Base-by-base conservation (phyloP, 2,888 invertebrate species). In the Scaeva pyrastri region DNA sequence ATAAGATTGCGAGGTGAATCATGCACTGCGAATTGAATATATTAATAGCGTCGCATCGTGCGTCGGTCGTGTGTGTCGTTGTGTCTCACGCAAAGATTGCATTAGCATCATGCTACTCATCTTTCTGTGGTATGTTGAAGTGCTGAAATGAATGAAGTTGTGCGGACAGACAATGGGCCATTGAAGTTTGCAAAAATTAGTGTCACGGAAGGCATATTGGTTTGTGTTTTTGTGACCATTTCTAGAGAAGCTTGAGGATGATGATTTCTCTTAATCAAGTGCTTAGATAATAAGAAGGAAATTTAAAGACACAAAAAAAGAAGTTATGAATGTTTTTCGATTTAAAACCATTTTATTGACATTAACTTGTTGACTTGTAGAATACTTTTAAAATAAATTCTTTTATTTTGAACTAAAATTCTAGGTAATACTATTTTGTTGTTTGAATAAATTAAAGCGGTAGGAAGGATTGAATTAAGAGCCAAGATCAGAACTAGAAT, bases 1-100 rank as follows among this genome's bases (percentile, higher is more conserved):
- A 81, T 85, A 84, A 79, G n/a, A 68, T n/a, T 39, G 58, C 62
- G 31, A 52, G 50, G 10, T 4, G 64, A 56, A 36, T 74, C 75
- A 80, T 71, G 58, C 52, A 56, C 45, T 41, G 41, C 68, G 75
- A 21, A 76, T 72, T 81, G 81, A 76, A 76, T 85, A 77, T 81
- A 77, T 81, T 85, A 85, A 85, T 85, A 81, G 74, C 76, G 55
- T 70, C 74, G 70, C n/a, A n/a, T n/a, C n/a, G n/a, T n/a, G n/a
- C n/a, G n/a, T n/a, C n/a, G n/a, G n/a, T n/a, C n/a, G n/a, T 31
- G 31, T 31, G 31, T 31, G 31, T 7, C 23, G 21, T 23, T 2
- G 21, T 1, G 26, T 56, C 52, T 71, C 79, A 79, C 79, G 84
- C 79, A 84, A 84, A 39, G 56, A 56, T 48, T 48, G 31, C 36